Evolutionary conservation across 2,797 vertebrate species (phyloP), one percentile per base, ranked within the genome.

Genomic region (Rhabdophis nuchalis): DNA sequence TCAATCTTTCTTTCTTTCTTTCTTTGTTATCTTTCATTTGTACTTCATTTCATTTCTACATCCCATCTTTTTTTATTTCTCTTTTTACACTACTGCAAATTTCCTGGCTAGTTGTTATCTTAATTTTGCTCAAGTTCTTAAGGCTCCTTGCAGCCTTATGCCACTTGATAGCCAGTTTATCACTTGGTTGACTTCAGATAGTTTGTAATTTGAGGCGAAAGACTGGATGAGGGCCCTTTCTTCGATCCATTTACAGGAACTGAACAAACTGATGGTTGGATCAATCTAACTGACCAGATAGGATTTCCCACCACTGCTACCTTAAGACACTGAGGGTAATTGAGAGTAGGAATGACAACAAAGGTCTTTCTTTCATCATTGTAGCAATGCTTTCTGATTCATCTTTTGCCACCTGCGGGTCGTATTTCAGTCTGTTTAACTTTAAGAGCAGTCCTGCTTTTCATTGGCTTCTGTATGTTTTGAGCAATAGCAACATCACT

Each of bases 11-110:
- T 8, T 25, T 57, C 20, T 54, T 16, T 23, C 93, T 95, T 94
- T 90, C 94, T 96, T 92, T 91, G 90, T 93, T 94, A 93, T 90
- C 94, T 61, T 85, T 29, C 68, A 60, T 94, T 96, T 77, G 58
- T 89, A 93, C 54, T 92, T 92, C 27, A 13, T 91, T 90, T 88
- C 27, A 61, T 90, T 14, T 89, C 87, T 87, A 52, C 60, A 92
- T 60, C 29, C 77, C 5, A 72, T 93, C 68, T 93, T 52, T n/a
- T n/a, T n/a, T n/a, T n/a, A n/a, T 36, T 94, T 13, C 4, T 89
- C 57, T 85, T 93, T 52, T 93, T 91, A 9, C 5, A 52, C 4
- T 93, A 1, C 5, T 4, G 32, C 27, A 11, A 0, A 20, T 18
- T 92, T 93, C 85, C 8, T 89, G 11, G 7, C 87, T 93, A 27